Base-by-base conservation (phyloP, 2,113 vertebrate genomes). In the Periophthalmus modestus region DNA sequence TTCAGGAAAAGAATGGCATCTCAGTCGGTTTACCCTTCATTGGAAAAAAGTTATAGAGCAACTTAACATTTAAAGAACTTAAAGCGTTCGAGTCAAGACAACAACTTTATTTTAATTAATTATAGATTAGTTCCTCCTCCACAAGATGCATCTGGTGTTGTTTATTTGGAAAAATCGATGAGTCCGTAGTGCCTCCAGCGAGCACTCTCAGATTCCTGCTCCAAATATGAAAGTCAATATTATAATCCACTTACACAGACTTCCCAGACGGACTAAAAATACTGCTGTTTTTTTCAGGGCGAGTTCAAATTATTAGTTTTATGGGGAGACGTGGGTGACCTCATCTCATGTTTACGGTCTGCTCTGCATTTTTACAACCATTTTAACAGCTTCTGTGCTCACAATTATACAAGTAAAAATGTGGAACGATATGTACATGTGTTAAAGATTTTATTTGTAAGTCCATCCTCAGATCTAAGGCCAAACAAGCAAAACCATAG, bases 211-310 rank as follows among this genome's bases (percentile, higher is more conserved):
- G 68, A 86, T 81, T 87, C 73, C 86, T 79, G 77, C 67, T 77
- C 59, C 69, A 82, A 77, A 91, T 86, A 87, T 75, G 52, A 82
- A 85, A 83, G 72, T 83, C 86, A 54, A 90, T 90, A 83, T 61
- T 19, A 65, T 78, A 84, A 87, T 79, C 70, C 82, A 72, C 59
- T 89, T 80, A 69, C 0, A 24, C 21, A 23, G 59, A 65, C 78
- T 77, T 78, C 79, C 73, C 34, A 18, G 21, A 65, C 58, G 19
- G 66, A 74, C 69, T 65, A 70, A 75, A 57, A 74, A 66, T 48
- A 65, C 63, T 7, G 13, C 36, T 28, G 11, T 18, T 67, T 72
- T 63, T 84, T 36, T 24, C 62, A 54, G 16, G 54, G 68, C 48
- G 57, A 73, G 19, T 68, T 33, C 58, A 23, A 18, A 65, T 57